Percentiles rank a stretch among this genome's conserved stretches.
Evolutionary conservation across 2,888 invertebrate species (phyloP).

Genomic region (Stenchaetothrips biformis): DNA sequence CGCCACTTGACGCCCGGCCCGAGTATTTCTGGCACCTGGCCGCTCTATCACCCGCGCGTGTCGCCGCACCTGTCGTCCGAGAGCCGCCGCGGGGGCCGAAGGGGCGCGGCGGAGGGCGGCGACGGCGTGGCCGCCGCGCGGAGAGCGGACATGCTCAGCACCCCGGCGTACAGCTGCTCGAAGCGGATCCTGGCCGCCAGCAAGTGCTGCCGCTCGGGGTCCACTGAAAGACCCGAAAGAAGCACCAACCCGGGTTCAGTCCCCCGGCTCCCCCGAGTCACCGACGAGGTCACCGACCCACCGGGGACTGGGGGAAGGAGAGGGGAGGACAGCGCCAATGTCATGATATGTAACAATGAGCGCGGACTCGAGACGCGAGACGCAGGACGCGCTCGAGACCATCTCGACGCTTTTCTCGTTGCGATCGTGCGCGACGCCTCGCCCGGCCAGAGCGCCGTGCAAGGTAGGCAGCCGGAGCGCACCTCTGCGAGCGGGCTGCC

Average conservation of each 20-base stretch:
- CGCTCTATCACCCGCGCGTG: neutral
- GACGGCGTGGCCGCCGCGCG: neutral
- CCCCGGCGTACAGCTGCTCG: constrained; percentile 18
- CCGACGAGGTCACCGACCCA: neutral
- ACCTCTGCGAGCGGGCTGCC: too few species aligned
- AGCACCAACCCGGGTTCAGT: neutral
- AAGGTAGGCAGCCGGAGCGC: too few species aligned
- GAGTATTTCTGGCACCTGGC: neutral
- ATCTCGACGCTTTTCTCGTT: neutral
- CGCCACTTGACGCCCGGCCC: neutral
- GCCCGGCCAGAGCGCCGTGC: too few species aligned
- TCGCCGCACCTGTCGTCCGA: neutral
- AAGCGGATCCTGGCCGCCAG: constrained; percentile 5
- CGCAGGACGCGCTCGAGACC: neutral
- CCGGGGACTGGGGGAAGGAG: neutral
- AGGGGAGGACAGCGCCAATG: neutral
- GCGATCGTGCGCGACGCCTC: neutral
- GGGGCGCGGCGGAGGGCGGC: neutral
- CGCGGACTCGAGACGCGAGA: neutral
- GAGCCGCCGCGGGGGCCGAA: neutral
- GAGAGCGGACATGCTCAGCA: neutral
- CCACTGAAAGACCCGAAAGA: neutral
- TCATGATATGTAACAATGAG: constrained; percentile 19
- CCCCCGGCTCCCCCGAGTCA: neutral
- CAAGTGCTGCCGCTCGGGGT: neutral